phyloP scores from a whole-genome alignment of 1,140 invertebrate species.

The Drosophila orosa region DNA sequence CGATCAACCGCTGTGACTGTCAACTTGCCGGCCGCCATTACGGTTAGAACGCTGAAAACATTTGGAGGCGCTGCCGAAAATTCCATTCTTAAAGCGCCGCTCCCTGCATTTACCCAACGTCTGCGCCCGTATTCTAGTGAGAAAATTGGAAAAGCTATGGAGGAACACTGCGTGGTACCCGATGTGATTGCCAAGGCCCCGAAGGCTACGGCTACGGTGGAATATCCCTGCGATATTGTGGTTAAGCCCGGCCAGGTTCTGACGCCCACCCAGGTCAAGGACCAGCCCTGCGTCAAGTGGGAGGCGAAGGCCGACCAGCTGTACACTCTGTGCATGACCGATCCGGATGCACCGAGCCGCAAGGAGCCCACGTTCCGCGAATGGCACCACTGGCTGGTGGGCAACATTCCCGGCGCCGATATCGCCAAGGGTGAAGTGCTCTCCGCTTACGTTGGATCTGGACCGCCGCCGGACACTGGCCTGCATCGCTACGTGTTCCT shows the following conservation, averaged over 20 bases:
- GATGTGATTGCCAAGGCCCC: conserved; percentile 75
- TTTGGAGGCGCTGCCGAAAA: background rate
- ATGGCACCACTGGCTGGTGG: conserved; percentile 97
- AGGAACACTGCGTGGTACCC: conserved; percentile 74
- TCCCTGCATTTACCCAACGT: conserved; percentile 23
- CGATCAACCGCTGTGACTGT: conserved; percentile 40
- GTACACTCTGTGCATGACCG: conserved; percentile 91
- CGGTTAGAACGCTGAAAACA: conserved; percentile 23
- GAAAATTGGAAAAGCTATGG: conserved; percentile 46
- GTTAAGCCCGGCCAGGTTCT: conserved; percentile 88
- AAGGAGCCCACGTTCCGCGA: conserved; percentile 91
- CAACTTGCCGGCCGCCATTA: conserved; percentile 47
- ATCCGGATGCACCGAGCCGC: conserved; percentile 88
- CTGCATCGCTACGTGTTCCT: conserved; percentile 96
- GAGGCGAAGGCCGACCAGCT: conserved; percentile 86
- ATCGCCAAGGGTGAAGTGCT: conserved; percentile 90
- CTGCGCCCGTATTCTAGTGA: conserved; percentile 13
- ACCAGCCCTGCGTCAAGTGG: conserved; percentile 88
- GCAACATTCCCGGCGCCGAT: conserved; percentile 93
- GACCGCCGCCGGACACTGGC: conserved; percentile 92
- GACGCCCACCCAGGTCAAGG: conserved; percentile 89
- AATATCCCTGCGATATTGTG: conserved; percentile 77
- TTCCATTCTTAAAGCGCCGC: conserved; percentile 10
- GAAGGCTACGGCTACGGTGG: conserved; percentile 26
- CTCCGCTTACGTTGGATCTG: conserved; percentile 93